A percentile compares a stretch with the other conserved stretches of the same genome.
phyloP scores from a whole-genome alignment of 2,113 vertebrate genomes.

The Dinomys branickii region DNA sequence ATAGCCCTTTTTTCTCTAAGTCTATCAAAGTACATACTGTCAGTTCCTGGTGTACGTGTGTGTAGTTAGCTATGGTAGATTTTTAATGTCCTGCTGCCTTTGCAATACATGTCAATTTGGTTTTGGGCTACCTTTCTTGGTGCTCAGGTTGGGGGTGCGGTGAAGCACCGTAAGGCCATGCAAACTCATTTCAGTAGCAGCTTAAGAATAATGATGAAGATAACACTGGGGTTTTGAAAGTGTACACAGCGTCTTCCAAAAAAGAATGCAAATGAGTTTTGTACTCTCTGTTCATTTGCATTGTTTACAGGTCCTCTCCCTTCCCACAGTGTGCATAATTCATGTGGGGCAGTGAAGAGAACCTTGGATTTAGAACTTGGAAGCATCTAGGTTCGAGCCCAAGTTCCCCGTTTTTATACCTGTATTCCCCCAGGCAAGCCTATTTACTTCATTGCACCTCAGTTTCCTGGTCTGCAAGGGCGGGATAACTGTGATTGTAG shows the following conservation, averaged over 20 bases:
- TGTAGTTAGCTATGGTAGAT: constrained; percentile 33
- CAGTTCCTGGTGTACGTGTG: neutral
- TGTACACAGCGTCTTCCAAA: constrained; percentile 30
- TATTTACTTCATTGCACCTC: neutral
- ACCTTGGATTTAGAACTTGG: neutral
- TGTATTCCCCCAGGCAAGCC: neutral
- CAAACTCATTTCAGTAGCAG: constrained; percentile 53
- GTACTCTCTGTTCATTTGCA: constrained; percentile 30
- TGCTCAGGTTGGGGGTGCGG: constrained; percentile 36
- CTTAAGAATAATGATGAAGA: constrained; percentile 54
- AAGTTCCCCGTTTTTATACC: neutral
- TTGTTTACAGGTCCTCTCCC: constrained; percentile 52
- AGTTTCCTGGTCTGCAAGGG: constrained; percentile 25
- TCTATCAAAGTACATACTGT: constrained; percentile 18
- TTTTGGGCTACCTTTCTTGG: constrained; percentile 59
- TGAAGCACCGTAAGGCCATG: neutral
- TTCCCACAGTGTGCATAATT: constrained; percentile 47
- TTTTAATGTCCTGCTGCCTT: constrained; percentile 66
- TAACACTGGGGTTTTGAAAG: constrained; percentile 43
- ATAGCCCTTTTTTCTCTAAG: constrained; percentile 25
- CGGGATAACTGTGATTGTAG: neutral
- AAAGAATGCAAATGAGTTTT: constrained; percentile 41
- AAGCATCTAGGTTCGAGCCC: neutral
- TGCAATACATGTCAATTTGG: constrained; percentile 48
- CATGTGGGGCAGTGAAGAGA: neutral